Conservation (phyloP, 2,888 invertebrate species). For the Cremastobaeus sp. region DNA sequence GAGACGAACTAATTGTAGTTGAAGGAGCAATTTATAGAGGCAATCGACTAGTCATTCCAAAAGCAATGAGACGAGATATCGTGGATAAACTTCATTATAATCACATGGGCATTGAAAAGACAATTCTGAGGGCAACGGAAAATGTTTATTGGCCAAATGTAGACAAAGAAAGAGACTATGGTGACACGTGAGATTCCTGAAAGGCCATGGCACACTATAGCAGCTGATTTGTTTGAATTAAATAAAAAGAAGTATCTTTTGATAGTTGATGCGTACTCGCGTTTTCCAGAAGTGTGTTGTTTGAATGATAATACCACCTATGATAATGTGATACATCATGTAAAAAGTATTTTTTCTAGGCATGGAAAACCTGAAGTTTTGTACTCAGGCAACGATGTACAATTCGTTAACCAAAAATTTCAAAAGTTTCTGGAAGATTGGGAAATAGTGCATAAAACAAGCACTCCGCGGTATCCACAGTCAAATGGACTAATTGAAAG, state of each 20-base stretch:
- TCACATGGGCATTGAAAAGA: conserved; percentile 65
- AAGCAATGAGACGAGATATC: conserved; percentile 55
- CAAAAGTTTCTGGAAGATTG: conserved; percentile 24
- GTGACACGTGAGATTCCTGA: conserved; percentile 53
- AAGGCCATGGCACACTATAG: conserved; percentile 62
- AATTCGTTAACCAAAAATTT: conserved; percentile 48
- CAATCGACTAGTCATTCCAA: conserved; percentile 62
- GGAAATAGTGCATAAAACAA: conserved; percentile 28
- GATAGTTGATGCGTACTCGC: conserved; percentile 64
- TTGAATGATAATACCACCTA: not conserved
- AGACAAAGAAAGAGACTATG: conserved; percentile 62
- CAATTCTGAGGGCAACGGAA: conserved; percentile 54
- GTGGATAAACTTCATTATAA: conserved; percentile 61
- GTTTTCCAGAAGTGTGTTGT: conserved; percentile 60
- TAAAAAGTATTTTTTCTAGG: conserved; percentile 61
- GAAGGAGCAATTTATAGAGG: conserved; percentile 59
- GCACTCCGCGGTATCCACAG: conserved; percentile 38
- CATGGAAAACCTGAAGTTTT: conserved; percentile 60
- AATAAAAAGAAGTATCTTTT: conserved; percentile 59
- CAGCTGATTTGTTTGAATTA: conserved; percentile 63
- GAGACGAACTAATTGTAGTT: conserved; percentile 9
- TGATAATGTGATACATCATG: conserved; percentile 44
- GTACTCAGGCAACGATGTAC: conserved; percentile 62
- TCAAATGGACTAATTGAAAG: conserved; percentile 58
- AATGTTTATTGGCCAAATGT: conserved; percentile 65